These are phyloP conservation scores for Polyommatus iphigenia DNA, from an alignment of 2,888 invertebrate species.

Conservation along the genomic window DNA sequence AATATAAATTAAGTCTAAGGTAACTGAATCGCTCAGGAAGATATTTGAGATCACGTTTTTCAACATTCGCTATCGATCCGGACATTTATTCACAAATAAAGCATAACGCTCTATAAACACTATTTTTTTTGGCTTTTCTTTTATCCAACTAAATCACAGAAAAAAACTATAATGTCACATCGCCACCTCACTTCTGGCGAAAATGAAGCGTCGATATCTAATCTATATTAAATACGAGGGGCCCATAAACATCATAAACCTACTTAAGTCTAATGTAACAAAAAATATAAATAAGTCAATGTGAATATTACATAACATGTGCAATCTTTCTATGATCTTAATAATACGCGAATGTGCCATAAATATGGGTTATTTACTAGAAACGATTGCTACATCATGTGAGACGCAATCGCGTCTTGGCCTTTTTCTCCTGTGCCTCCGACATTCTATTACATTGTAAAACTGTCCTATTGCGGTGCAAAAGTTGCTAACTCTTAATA, in stretches of 20 bases:
- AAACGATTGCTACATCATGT: conserved; percentile 46
- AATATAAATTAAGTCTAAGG: conserved; percentile 75
- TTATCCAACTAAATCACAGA: conserved; percentile 74
- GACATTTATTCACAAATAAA: conserved; percentile 47
- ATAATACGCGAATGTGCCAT: conserved; percentile 56
- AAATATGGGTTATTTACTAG: conserved; percentile 52
- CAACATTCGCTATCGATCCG: conserved; percentile 41
- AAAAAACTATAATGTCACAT: conserved; percentile 49
- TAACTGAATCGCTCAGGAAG: conserved; percentile 74
- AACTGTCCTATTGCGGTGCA: conserved; percentile 42
- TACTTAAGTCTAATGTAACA: conserved; percentile 73
- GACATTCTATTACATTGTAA: conserved; percentile 37
- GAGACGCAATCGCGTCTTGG: conserved; percentile 50
- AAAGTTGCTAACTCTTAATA: conserved; percentile 38
- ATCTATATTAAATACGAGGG: conserved; percentile 49
- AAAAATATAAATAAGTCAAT: conserved; percentile 75
- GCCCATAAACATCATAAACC: conserved; percentile 57
- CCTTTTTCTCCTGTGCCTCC: background rate
- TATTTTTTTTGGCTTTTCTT: conserved; percentile 71
- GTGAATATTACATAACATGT: conserved; percentile 77
- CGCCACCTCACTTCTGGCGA: conserved; percentile 20
- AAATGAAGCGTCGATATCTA: conserved; percentile 40
- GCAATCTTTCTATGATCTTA: conserved; percentile 67
- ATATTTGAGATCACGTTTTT: conserved; percentile 69
- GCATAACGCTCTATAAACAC: conserved; percentile 54